Evolutionary conservation across 2,113 vertebrate species (phyloP), one percentile per base, ranked within the genome.

Genomic region (Cariama cristata): DNA sequence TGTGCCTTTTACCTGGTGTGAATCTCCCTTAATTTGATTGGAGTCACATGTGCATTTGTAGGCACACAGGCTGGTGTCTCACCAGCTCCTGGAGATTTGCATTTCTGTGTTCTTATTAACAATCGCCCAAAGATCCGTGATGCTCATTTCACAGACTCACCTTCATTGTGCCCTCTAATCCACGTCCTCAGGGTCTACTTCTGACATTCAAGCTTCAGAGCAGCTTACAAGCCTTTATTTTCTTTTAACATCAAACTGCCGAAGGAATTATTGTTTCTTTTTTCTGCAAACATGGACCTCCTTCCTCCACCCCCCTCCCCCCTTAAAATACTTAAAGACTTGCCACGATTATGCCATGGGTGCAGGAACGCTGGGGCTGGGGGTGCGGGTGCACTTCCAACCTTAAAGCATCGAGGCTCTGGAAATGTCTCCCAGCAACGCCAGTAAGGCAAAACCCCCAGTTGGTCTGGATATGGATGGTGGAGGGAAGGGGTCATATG

Each of bases 151-250:
- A 95, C 86, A 93, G 90, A 68, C 92, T 97, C 96, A 95, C 94
- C 97, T 97, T 95, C 92, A 81, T 80, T 90, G 92, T 97, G 90
- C 90, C 92, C 94, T 95, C 90, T 97, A 93, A 93, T 95, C 96
- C 92, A 84, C 0, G 19, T 93, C 97, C 82, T 92, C 6, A 0
- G 92, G 86, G 96, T 79, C 94, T 96, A 17, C 86, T 96, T 94
- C 95, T 92, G 91, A 95, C 96, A 92, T 96, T 93, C 88, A 84
- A 94, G 80, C 91, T 95, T 96, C 94, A 95, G 95, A 96, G 88
- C 80, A 93, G 88, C 93, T 97, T 97, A 95, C 92, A 96, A 97
- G 86, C 60, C 12, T 88, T 86, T 93, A 20, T 45, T 75, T 93
- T 85, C 94, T 94, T 74, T 87, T 40, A 84, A 84, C 83, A 93